phyloP scores from a whole-genome alignment of 2,797 vertebrate species.

The Pempheris klunzingeri region DNA sequence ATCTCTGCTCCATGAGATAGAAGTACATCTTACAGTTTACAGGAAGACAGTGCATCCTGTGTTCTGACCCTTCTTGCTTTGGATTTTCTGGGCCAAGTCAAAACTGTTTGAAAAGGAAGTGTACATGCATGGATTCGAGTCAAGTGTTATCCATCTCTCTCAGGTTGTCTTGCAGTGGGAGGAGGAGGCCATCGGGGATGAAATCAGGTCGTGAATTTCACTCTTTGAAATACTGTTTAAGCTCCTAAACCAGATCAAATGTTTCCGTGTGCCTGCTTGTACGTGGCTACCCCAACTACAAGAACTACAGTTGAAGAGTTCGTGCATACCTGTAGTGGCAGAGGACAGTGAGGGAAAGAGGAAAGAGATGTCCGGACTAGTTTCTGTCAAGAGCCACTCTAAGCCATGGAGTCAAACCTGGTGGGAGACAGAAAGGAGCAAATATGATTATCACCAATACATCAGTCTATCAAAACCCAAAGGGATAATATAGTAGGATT shows the following conservation, averaged over 20 bases:
- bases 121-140: background rate
- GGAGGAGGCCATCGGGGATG: background rate
- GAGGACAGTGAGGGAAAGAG: conserved; percentile 41
- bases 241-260: conserved; percentile 5
- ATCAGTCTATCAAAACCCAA: background rate
- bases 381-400: conserved; percentile 28
- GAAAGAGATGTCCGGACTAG: conserved; percentile 20
- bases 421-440: conserved; percentile 12
- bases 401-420: conserved; percentile 68
- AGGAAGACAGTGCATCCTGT: conserved; percentile 12
- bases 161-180: background rate
- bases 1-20: conserved; percentile 11
- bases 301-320: background rate
- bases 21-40: conserved; percentile 30
- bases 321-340: conserved; percentile 58
- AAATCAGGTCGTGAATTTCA: background rate
- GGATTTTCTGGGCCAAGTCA: background rate
- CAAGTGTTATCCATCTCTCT: background rate
- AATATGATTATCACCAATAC: background rate
- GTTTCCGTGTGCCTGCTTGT: background rate
- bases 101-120: background rate
- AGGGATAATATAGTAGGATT: background rate
- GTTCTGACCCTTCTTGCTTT: conserved; percentile 3
- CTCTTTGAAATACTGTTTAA: no score
- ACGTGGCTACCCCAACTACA: background rate